A percentile compares a stretch with the other conserved stretches of the same genome.
These are phyloP conservation scores for Agriotes lineatus DNA, from an alignment of 2,888 invertebrate species.

Conservation along the genomic window DNA sequence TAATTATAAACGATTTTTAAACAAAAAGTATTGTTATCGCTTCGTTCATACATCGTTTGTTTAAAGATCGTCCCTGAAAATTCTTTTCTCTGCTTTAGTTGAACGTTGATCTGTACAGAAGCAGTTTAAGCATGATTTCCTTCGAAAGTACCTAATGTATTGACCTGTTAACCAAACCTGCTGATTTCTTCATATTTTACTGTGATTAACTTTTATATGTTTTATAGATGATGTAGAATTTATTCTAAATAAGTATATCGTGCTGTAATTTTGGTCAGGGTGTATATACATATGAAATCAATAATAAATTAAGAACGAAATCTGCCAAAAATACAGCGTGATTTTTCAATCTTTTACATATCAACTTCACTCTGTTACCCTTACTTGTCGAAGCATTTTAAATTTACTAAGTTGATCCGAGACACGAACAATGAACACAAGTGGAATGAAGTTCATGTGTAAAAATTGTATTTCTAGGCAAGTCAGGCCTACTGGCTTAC, in stretches of 20 bases:
- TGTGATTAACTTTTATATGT: conserved; percentile 33
- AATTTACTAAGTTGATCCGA: background rate
- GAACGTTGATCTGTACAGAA: background rate
- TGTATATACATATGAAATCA: conserved; percentile 19
- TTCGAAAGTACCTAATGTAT: conserved; percentile 4
- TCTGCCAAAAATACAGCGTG: conserved; percentile 27
- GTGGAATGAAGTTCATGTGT: conserved; percentile 42
- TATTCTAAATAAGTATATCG: conserved; percentile 26
- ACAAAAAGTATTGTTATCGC: conserved; percentile 2
- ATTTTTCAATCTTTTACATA: conserved; percentile 39
- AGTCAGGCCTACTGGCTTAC: conserved; percentile 33
- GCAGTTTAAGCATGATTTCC: conserved; percentile 1
- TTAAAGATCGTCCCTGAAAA: conserved; percentile 6
- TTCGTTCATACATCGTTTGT: background rate
- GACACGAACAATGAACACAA: background rate
- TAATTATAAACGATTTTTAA: conserved; percentile 30
- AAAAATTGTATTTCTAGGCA: conserved; percentile 36
- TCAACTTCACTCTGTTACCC: conserved; percentile 41
- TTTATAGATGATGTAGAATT: conserved; percentile 31
- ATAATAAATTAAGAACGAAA: conserved; percentile 25
- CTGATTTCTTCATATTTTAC: conserved; percentile 19
- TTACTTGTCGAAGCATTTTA: conserved; percentile 21
- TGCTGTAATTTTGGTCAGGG: conserved; percentile 36
- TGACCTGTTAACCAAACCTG: conserved; percentile 3
- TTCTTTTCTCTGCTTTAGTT: background rate